Percentiles rank a stretch among this genome's conserved stretches.
These are phyloP conservation scores for human DNA, from an alignment of 2,113 vertebrate species.

Conservation along the genomic window DNA sequence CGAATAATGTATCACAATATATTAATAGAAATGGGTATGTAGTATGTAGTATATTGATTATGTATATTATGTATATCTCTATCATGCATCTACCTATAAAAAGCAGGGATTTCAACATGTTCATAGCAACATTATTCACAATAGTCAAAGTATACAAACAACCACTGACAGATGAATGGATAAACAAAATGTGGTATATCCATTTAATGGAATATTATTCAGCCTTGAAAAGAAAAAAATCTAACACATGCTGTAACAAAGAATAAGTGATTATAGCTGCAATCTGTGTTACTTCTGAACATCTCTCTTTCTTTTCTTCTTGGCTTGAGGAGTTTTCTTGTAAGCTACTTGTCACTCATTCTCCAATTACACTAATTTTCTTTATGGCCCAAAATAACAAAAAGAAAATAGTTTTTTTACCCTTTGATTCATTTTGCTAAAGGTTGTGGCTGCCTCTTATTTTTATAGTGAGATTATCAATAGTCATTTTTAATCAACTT, in stretches of 20 bases:
- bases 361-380: not conserved
- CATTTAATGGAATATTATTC: no score
- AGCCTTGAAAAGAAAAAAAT: no score
- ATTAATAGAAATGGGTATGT: not conserved
- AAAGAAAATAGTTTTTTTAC: not conserved
- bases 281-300: not conserved
- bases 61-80: not conserved
- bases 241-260: not conserved
- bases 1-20: not conserved
- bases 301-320: not conserved
- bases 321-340: not conserved
- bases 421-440: not conserved
- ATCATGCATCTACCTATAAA: not conserved
- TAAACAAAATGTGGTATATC: no score
- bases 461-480: not conserved
- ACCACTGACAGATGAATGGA: no score
- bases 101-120: no score
- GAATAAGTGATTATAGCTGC: not conserved
- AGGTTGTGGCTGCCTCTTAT: not conserved
- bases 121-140: no score
- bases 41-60: not conserved
- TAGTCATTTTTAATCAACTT: not conserved
- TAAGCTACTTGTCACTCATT: not conserved
- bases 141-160: no score
- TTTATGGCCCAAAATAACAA: not conserved